Evolutionary conservation across 2,797 vertebrate genomes (phyloP).

Genomic region (Mormyrus proboscirostris): DNA sequence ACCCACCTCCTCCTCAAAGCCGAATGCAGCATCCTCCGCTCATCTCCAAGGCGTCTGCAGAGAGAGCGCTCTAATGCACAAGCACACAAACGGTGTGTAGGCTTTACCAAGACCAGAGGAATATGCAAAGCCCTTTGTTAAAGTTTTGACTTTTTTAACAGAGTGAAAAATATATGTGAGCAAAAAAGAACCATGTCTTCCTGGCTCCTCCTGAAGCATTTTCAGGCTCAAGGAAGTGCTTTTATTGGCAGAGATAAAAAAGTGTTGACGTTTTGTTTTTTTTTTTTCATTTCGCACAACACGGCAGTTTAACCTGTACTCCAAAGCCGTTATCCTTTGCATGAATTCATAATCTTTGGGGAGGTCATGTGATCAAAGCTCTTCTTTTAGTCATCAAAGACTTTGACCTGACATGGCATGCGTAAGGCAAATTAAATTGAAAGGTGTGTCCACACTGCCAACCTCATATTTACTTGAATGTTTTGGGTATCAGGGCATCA

Average conservation of each 20-base stretch:
- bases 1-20: not conserved
- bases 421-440: not conserved
- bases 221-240: not conserved
- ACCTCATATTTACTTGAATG: not conserved
- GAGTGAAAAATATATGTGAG: slow-evolving; percentile 12
- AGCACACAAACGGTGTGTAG: not conserved
- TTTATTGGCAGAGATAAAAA: slow-evolving; percentile 2
- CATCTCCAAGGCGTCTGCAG: not conserved
- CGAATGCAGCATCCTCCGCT: not conserved
- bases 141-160: slow-evolving; percentile 12
- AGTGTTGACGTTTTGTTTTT: not conserved
- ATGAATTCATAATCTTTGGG: not conserved
- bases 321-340: not conserved
- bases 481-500: not conserved
- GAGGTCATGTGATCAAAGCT: not conserved
- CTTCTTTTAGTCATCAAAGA: not conserved
- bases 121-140: not conserved
- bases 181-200: not conserved
- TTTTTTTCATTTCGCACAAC: not conserved
- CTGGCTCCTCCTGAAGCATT: not conserved
- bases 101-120: not conserved
- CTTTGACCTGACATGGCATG: not conserved
- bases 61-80: not conserved
- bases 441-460: not conserved
- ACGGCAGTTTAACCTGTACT: not conserved